These are phyloP conservation scores for Drosophila meridionalis DNA, from an alignment of 2,888 invertebrate genomes.

Conservation along the genomic window DNA sequence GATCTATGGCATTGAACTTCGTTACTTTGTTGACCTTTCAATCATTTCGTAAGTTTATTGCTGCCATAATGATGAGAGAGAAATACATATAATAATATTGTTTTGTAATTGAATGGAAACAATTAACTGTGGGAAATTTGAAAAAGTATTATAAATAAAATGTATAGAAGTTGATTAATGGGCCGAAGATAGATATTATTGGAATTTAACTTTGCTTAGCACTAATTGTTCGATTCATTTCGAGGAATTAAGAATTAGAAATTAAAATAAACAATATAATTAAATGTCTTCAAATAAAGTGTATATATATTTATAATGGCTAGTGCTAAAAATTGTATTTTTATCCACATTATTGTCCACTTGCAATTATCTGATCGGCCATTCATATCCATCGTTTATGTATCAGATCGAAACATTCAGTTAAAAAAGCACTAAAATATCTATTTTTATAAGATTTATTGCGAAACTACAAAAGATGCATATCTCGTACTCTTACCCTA, in stretches of 20 bases:
- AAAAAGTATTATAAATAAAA: background rate
- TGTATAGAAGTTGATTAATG: background rate
- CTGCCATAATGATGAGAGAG: conserved; percentile 23
- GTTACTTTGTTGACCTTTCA: conserved; percentile 30
- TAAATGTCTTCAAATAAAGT: background rate
- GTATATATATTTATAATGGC: background rate
- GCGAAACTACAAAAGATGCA: conserved; percentile 35
- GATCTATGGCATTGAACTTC: conserved; percentile 55
- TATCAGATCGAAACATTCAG: conserved; percentile 9
- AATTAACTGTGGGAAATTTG: conserved; percentile 15
- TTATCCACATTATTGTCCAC: background rate
- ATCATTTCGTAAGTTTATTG: conserved; percentile 30
- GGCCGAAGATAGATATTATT: background rate
- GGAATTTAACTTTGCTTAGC: background rate
- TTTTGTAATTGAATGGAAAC: conserved; percentile 12
- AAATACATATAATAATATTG: conserved; percentile 9
- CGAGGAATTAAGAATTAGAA: background rate
- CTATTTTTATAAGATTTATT: conserved; percentile 33
- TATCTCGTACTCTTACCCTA: conserved; percentile 1
- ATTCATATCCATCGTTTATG: background rate
- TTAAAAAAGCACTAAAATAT: conserved; percentile 4
- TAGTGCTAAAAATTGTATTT: too few relatives aligned
- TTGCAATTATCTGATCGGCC: background rate
- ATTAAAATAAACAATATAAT: background rate
- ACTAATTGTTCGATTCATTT: background rate